Conservation (phyloP, 2,113 vertebrate species). For the Manacus vitellinus region DNA sequence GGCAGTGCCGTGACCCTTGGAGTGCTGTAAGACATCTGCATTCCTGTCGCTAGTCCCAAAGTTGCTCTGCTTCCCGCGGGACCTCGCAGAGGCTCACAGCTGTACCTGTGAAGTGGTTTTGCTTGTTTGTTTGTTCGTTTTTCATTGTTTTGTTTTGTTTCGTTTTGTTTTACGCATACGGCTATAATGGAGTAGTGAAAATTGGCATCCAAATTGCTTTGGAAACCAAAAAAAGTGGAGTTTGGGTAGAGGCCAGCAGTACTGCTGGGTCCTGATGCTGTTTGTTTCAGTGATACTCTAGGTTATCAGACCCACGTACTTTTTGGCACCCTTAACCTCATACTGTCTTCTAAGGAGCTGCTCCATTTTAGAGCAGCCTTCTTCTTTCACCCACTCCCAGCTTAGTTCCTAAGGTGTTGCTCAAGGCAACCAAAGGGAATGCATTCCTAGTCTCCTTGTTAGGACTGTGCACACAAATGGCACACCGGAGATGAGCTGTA, state of each 20-base stretch:
- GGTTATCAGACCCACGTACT: rapidly evolving
- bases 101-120: rapidly evolving
- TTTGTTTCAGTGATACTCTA: not conserved
- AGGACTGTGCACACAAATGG: not conserved
- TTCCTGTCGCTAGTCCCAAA: too few species aligned
- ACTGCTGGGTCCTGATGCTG: not conserved
- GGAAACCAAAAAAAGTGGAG: not conserved
- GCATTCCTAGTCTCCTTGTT: not conserved
- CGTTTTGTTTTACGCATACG: rapidly evolving
- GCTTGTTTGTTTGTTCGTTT: not conserved
- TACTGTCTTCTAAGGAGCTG: not conserved
- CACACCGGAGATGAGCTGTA: not conserved
- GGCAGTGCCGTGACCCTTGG: not conserved
- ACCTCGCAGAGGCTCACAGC: rapidly evolving
- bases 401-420: not conserved
- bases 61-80: not conserved
- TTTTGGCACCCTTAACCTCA: not conserved
- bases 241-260: not conserved
- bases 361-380: not conserved
- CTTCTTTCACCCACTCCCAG: not conserved
- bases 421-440: not conserved
- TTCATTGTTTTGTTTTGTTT: too few species aligned
- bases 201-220: not conserved
- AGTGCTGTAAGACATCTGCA: rapidly evolving
- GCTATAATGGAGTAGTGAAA: rapidly evolving